These are phyloP conservation scores for Pedionomus torquatus DNA, from an alignment of 2,113 vertebrate species.

Conservation along the genomic window DNA sequence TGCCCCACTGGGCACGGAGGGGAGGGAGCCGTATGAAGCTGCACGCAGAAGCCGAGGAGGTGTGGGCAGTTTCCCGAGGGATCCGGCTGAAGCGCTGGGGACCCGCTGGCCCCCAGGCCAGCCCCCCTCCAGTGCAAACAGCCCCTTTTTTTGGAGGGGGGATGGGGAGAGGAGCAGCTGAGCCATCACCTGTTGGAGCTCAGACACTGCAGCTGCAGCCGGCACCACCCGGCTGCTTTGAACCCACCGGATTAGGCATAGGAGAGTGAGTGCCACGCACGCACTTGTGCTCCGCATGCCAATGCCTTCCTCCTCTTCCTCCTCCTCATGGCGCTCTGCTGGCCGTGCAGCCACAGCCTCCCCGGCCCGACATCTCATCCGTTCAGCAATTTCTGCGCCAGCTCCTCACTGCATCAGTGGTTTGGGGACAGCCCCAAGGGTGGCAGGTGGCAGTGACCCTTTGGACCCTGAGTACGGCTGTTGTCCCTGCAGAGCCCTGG, in stretches of 20 bases:
- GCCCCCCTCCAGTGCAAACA: background rate
- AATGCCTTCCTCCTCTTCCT: background rate
- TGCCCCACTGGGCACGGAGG: background rate
- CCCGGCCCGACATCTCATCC: accelerated
- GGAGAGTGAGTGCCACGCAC: background rate
- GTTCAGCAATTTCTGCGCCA: accelerated
- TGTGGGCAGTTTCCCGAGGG: background rate
- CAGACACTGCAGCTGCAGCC: conserved; percentile 63
- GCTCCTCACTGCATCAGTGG: background rate
- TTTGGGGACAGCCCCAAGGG: background rate
- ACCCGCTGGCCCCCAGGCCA: background rate
- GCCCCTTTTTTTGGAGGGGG: background rate
- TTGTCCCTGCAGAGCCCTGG: background rate
- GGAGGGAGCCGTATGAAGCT: background rate
- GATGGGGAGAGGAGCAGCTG: conserved; percentile 61
- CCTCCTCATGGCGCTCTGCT: background rate
- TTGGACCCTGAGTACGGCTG: background rate
- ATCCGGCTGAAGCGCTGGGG: background rate
- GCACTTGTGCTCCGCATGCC: conserved; percentile 59
- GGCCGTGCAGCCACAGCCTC: background rate
- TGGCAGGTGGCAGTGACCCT: background rate
- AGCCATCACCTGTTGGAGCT: conserved; percentile 67
- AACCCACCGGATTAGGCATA: conserved; percentile 43
- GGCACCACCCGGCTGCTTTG: conserved; percentile 32
- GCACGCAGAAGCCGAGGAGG: background rate